Conservation (phyloP, 2,888 invertebrate species). For the Drosophila anomelani region DNA sequence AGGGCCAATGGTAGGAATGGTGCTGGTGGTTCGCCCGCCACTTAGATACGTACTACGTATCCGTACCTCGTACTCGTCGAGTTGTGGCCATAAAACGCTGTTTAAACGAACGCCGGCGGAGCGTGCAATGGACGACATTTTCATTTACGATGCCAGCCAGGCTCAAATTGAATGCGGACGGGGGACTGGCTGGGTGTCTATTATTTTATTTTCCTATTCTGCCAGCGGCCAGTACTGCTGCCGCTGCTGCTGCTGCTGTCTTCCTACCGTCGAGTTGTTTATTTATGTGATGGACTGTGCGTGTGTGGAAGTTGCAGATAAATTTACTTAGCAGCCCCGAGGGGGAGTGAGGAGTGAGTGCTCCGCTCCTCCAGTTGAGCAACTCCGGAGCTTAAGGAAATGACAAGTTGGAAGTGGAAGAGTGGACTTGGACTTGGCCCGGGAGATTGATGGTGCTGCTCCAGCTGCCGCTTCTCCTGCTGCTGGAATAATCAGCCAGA, state of each 20-base stretch:
- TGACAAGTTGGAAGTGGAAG: constrained; percentile 40
- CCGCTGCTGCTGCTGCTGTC: neutral
- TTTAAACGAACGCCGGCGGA: constrained; percentile 47
- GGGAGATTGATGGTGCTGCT: constrained; percentile 32
- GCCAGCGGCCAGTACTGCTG: constrained; percentile 11
- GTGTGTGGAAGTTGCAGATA: constrained; percentile 62
- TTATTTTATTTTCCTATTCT: constrained; percentile 68
- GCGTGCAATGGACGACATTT: constrained; percentile 76
- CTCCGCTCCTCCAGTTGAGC: constrained; percentile 44
- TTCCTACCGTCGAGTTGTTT: constrained; percentile 58
- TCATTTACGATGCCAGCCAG: constrained; percentile 62
- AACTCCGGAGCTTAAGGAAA: constrained; percentile 56
- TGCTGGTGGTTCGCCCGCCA: constrained; percentile 17
- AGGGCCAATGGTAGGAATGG: constrained; percentile 15
- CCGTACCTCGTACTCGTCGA: constrained; percentile 21
- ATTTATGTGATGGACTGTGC: constrained; percentile 69
- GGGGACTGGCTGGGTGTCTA: constrained; percentile 53
- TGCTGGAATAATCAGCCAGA: constrained; percentile 21
- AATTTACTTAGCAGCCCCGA: constrained; percentile 64
- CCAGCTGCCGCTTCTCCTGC: neutral
- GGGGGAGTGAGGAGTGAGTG: constrained; percentile 20
- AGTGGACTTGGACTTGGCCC: constrained; percentile 35
- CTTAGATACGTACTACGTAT: constrained; percentile 3
- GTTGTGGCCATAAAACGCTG: constrained; percentile 63
- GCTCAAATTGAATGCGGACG: constrained; percentile 33